phyloP scores from a whole-genome alignment of 2,113 vertebrate genomes.

The Leptobrachium leishanense region DNA sequence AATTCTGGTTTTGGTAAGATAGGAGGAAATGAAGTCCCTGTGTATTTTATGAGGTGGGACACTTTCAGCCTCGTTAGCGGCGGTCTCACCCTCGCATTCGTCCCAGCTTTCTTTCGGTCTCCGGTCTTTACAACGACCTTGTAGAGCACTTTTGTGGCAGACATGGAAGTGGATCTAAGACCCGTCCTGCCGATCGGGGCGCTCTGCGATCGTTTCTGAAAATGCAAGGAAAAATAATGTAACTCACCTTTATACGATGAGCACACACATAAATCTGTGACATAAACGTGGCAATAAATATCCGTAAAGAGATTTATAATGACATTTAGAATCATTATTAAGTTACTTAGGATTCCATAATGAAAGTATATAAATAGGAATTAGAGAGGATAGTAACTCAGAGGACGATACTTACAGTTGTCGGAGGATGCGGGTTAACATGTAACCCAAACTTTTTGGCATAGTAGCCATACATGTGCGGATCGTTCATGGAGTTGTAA shows the following conservation, averaged over 20 bases:
- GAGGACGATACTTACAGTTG: constrained; percentile 18
- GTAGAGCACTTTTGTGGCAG: constrained; percentile 36
- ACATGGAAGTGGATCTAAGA: not conserved
- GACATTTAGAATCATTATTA: no score
- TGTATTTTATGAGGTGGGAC: no score
- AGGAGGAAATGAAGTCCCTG: no score
- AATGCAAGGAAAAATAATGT: not conserved
- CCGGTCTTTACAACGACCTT: constrained; percentile 53
- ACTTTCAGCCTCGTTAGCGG: not conserved
- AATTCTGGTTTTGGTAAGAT: no score
- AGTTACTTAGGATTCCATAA: no score
- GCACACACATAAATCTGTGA: no score
- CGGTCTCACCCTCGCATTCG: constrained; percentile 47
- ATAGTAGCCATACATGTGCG: constrained; percentile 51
- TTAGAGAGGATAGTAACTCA: no score
- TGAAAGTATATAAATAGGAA: no score
- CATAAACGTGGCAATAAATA: no score
- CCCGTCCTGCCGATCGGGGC: not conserved
- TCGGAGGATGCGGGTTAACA: not conserved
- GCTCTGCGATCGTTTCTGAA: constrained; percentile 9
- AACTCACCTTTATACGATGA: no score
- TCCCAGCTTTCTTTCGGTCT: constrained; percentile 45
- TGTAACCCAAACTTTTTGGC: constrained; percentile 47
- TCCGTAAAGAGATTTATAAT: no score
- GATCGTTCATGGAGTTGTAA: constrained; percentile 51